A percentile compares a stretch with the other conserved stretches of the same genome.
Conservation (phyloP, 2,113 vertebrate species). For the Anhinga anhinga region DNA sequence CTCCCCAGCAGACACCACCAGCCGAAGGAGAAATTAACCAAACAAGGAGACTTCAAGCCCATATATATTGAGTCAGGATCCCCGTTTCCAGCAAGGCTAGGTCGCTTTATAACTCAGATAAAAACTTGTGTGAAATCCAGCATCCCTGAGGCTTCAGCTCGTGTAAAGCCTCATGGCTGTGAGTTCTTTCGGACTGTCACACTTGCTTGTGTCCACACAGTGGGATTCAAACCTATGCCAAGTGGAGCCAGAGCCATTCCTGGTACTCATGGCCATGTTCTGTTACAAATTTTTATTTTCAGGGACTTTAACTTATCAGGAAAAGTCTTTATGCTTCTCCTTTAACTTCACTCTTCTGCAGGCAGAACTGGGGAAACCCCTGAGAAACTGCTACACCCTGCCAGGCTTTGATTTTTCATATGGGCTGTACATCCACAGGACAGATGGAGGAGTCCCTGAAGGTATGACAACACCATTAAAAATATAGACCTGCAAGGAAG, state of each 20-base stretch:
- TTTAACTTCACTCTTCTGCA: conserved; percentile 12
- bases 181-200: not conserved
- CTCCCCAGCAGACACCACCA: not conserved
- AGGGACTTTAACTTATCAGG: not conserved
- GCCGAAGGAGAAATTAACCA: not conserved
- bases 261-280: accelerated
- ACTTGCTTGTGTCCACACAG: not conserved
- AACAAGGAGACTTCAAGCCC: not conserved
- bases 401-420: conserved; percentile 80
- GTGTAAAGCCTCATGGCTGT: not conserved
- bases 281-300: not conserved
- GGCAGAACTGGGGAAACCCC: conserved; percentile 79
- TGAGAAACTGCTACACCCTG: conserved; percentile 67
- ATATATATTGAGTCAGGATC: not conserved
- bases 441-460: conserved; percentile 82
- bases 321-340: not conserved
- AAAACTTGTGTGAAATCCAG: not conserved
- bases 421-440: conserved; percentile 53
- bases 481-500: not conserved
- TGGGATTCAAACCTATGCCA: not conserved
- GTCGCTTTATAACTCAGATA: not conserved
- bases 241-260: not conserved
- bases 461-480: conserved; percentile 64
- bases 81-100: not conserved
- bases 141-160: not conserved